phyloP scores from a whole-genome alignment of 2,888 invertebrate genomes.

The Cylloceria caligata region DNA sequence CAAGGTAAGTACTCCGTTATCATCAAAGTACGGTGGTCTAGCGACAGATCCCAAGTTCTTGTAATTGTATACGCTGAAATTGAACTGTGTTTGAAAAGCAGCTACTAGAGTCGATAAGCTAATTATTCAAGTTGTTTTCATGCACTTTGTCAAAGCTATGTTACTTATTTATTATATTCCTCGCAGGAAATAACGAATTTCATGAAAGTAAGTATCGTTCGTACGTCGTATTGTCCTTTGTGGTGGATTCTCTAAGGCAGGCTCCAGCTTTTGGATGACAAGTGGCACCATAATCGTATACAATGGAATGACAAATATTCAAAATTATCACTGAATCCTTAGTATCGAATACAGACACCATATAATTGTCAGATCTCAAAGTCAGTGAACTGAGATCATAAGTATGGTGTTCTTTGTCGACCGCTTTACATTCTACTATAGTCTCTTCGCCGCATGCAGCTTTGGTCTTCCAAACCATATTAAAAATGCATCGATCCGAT shows the following conservation, averaged over 20 bases:
- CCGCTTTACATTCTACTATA: constrained; percentile 73
- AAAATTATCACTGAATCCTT: constrained; percentile 73
- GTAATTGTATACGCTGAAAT: constrained; percentile 54
- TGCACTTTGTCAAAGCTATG: neutral
- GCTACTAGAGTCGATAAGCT: neutral
- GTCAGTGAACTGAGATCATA: constrained; percentile 78
- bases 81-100: neutral
- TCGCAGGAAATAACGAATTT: neutral
- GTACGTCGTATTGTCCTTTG: constrained; percentile 15
- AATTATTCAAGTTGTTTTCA: neutral
- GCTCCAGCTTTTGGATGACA: constrained; percentile 69
- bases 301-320: constrained; percentile 80
- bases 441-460: constrained; percentile 73
- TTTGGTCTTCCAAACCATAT: constrained; percentile 76
- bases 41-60: constrained; percentile 59
- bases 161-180: no score
- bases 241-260: constrained; percentile 67
- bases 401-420: constrained; percentile 64
- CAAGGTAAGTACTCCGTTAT: constrained; percentile 49
- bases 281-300: constrained; percentile 71
- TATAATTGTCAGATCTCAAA: constrained; percentile 77
- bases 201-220: neutral
- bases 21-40: constrained; percentile 48
- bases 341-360: constrained; percentile 67
- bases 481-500: constrained; percentile 69